These are phyloP conservation scores for Sebastes baramenuke DNA, from an alignment of 2,797 vertebrate genomes.

Conservation along the genomic window DNA sequence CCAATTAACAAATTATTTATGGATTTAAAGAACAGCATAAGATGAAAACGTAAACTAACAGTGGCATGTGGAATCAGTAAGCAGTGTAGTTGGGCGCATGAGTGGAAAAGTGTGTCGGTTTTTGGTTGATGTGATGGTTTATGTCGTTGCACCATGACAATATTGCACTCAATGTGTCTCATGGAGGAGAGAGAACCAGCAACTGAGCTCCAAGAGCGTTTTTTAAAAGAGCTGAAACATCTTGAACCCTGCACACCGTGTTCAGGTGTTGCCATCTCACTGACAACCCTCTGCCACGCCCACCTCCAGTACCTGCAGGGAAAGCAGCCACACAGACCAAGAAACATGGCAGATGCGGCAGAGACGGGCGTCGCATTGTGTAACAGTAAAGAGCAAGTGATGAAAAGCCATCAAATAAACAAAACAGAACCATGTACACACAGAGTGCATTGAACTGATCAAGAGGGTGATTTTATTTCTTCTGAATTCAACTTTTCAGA, in stretches of 20 bases:
- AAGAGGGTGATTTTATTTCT: not conserved
- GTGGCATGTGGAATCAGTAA: not conserved
- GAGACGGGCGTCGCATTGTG: accelerated
- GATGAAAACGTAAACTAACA: accelerated
- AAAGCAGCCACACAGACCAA: not conserved
- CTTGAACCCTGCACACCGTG: too few relatives aligned
- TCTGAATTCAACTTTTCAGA: not conserved
- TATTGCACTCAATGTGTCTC: not conserved
- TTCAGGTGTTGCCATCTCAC: not conserved
- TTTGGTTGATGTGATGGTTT: not conserved
- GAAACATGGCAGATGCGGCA: not conserved
- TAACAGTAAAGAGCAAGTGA: not conserved
- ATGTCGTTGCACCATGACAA: not conserved
- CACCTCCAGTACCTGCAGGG: not conserved
- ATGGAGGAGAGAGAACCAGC: not conserved
- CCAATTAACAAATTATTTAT: not conserved
- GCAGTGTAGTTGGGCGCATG: not conserved
- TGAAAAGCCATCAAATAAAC: not conserved
- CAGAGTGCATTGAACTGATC: not conserved
- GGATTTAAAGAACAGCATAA: not conserved
- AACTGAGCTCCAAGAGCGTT: not conserved
- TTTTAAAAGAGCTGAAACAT: not conserved
- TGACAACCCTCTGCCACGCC: accelerated
- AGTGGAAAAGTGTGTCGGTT: not conserved
- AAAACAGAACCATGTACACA: not conserved